Percentiles rank a stretch among this genome's conserved stretches.
Evolutionary conservation across 2,113 vertebrate species (phyloP).

Genomic region (Chroicocephalus ridibundus): DNA sequence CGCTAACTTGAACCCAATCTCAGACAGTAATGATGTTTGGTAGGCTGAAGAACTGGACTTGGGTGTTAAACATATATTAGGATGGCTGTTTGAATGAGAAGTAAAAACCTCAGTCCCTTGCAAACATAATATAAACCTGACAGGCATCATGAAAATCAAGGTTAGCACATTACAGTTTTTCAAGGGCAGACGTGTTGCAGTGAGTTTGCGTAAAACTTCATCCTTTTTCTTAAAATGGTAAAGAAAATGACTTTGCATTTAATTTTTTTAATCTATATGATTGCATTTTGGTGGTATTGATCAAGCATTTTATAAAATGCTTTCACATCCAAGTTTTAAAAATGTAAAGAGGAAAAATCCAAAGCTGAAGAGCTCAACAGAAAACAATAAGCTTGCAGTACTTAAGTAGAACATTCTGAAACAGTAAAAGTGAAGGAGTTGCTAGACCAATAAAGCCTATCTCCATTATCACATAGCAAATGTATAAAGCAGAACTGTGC

Average conservation of each 20-base stretch:
- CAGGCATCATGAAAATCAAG: not conserved
- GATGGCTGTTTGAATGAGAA: not conserved
- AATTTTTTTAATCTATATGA: not conserved
- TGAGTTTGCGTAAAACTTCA: not conserved
- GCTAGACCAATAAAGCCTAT: not conserved
- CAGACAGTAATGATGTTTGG: not conserved
- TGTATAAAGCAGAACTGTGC: not conserved
- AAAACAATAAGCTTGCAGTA: not conserved
- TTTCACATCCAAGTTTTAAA: not conserved
- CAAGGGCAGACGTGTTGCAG: not conserved
- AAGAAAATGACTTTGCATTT: not conserved
- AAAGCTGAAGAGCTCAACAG: not conserved
- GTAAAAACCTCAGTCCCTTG: not conserved
- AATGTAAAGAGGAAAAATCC: not conserved
- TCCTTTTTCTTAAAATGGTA: not conserved
- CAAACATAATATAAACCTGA: not conserved
- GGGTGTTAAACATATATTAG: not conserved
- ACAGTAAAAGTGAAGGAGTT: not conserved
- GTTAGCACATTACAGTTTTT: not conserved
- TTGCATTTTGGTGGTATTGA: not conserved
- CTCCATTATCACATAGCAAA: not conserved
- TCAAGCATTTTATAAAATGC: not conserved
- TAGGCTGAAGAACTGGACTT: not conserved
- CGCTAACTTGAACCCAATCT: not conserved
- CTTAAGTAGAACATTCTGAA: not conserved